Evolutionary conservation across 2,888 invertebrate species (phyloP).

Genomic region (Tetanocera ferruginea): DNA sequence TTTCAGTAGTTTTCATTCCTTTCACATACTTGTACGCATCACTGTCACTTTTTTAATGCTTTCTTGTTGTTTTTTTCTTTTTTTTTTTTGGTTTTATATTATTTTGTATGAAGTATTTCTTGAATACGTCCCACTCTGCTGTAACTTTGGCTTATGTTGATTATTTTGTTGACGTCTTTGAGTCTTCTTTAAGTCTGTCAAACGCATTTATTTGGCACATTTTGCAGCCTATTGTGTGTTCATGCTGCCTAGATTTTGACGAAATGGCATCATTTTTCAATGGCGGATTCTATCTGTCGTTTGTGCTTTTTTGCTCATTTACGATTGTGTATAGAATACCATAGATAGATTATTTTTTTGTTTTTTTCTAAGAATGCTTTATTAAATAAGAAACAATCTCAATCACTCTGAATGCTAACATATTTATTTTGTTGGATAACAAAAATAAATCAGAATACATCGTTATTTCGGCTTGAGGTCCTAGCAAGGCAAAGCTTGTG

Average conservation of each 20-base stretch:
- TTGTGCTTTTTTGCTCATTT: background rate
- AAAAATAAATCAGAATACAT: too few relatives aligned
- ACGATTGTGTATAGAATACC: too few relatives aligned
- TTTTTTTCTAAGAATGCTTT: too few relatives aligned
- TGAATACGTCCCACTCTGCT: background rate
- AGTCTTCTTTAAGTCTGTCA: conserved; percentile 6
- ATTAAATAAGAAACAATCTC: too few relatives aligned
- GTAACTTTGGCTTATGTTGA: conserved; percentile 53
- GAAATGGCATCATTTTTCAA: background rate
- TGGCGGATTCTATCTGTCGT: background rate
- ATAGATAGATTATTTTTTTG: too few relatives aligned
- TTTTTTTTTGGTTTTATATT: conserved; percentile 29
- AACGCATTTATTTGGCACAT: conserved; percentile 24
- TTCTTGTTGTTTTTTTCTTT: conserved; percentile 11
- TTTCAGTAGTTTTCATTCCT: conserved; percentile 62
- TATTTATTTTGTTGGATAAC: too few relatives aligned
- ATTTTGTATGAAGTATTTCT: conserved; percentile 33
- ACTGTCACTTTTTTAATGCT: conserved; percentile 58
- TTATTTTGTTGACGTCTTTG: conserved; percentile 63
- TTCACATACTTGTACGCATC: conserved; percentile 57
- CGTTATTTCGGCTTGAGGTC: too few relatives aligned
- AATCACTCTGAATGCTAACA: too few relatives aligned
- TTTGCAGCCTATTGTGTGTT: conserved; percentile 18
- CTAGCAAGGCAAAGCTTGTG: too few relatives aligned
- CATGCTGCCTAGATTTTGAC: background rate